A percentile compares a stretch with the other conserved stretches of the same genome.
Conservation (phyloP, 2,888 invertebrate species). For the Cerastis rubricosa region DNA sequence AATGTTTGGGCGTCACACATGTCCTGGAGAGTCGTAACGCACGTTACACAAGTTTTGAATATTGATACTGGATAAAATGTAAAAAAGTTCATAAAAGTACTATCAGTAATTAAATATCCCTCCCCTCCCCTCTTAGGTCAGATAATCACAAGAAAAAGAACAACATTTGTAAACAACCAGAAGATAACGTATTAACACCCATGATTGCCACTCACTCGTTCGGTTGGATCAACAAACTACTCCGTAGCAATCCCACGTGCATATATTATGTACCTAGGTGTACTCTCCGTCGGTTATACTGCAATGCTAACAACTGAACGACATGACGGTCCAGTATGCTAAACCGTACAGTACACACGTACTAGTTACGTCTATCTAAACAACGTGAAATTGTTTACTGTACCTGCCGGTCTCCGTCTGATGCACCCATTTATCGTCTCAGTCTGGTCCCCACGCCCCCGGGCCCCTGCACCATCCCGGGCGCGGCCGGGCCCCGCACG, state of each 20-base stretch:
- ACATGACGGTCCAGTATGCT: conserved; percentile 42
- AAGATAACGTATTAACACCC: not conserved
- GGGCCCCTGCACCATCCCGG: conserved; percentile 33
- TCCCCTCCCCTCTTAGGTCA: not conserved
- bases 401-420: conserved; percentile 54
- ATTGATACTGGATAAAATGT: not conserved
- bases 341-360: conserved; percentile 31
- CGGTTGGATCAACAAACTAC: conserved; percentile 21
- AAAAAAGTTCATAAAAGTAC: not conserved
- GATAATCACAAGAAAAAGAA: not conserved
- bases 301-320: conserved; percentile 28
- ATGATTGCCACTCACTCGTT: conserved; percentile 10
- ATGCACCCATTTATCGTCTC: conserved; percentile 67
- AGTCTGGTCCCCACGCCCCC: conserved; percentile 31
- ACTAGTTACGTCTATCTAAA: conserved; percentile 52
- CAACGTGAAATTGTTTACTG: conserved; percentile 63
- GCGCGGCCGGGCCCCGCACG: conserved; percentile 51
- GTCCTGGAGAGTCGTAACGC: not conserved
- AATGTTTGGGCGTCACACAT: not conserved
- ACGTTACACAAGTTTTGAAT: not conserved
- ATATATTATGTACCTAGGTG: not conserved
- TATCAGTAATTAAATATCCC: not conserved
- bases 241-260: not conserved
- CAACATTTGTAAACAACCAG: not conserved
- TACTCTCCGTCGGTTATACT: not conserved